Conservation (phyloP, 2,888 invertebrate species). For the Ischnura elegans region DNA sequence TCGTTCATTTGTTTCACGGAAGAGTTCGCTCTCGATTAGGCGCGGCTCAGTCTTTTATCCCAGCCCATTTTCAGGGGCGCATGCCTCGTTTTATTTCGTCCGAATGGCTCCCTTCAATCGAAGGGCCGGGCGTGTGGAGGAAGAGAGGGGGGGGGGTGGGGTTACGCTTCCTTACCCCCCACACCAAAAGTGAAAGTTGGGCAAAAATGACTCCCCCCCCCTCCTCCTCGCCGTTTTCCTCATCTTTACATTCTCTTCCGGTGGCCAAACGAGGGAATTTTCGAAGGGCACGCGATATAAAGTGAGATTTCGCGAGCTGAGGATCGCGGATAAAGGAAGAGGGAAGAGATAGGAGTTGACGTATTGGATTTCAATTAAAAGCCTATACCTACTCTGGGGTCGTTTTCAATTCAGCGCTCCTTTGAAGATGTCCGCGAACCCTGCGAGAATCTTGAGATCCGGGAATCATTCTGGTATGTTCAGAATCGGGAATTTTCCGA, state of each 20-base stretch:
- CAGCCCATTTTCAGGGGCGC: background rate
- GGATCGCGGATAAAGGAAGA: background rate
- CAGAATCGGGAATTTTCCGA: no score
- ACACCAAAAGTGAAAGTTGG: background rate
- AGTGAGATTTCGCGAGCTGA: background rate
- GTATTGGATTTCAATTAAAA: background rate
- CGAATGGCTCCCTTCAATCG: background rate
- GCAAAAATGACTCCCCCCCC: background rate
- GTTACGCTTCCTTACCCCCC: background rate
- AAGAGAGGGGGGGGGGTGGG: background rate
- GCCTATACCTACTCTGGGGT: background rate
- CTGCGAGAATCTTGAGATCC: no score
- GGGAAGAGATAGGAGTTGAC: background rate
- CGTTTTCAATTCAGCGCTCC: background rate
- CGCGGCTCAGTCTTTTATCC: background rate
- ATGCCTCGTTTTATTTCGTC: background rate
- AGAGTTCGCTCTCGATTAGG: conserved; percentile 9
- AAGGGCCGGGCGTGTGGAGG: background rate
- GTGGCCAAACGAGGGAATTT: background rate
- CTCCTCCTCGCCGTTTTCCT: background rate
- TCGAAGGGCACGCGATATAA: background rate
- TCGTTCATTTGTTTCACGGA: background rate
- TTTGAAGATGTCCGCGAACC: no score
- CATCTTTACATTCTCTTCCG: background rate
- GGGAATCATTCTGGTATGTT: no score